phyloP scores from a whole-genome alignment of 1,140 invertebrate species.

The Sminthurinus signatus region DNA sequence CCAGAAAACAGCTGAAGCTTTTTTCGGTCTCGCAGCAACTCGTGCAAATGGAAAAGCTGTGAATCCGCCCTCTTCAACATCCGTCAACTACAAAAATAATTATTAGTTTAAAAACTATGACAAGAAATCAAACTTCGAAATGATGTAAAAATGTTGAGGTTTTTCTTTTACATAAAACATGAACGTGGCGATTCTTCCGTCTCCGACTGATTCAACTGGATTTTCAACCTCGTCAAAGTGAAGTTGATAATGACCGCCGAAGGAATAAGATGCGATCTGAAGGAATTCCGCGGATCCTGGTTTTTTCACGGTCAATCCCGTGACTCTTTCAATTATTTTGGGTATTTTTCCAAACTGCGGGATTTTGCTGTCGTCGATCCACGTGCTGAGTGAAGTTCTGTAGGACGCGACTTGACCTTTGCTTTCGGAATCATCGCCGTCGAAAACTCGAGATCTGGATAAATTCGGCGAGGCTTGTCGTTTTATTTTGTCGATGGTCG shows the following conservation, averaged over 20 bases:
- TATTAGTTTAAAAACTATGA: background rate
- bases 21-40: background rate
- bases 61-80: slow-evolving; percentile 1
- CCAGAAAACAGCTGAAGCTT: slow-evolving; percentile 14
- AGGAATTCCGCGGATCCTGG: slow-evolving; percentile 10
- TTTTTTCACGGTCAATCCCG: slow-evolving; percentile 5
- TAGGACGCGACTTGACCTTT: background rate
- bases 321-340: slow-evolving; percentile 24
- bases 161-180: slow-evolving; percentile 20
- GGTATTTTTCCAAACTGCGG: background rate
- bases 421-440: background rate
- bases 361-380: background rate
- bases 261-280: slow-evolving; percentile 5
- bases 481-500: slow-evolving; percentile 1
- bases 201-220: background rate
- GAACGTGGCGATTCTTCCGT: slow-evolving; percentile 14
- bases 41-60: slow-evolving; percentile 3
- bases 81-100: background rate
- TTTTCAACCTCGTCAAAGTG: slow-evolving; percentile 21
- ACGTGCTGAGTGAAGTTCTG: background rate
- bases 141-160: background rate
- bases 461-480: background rate
- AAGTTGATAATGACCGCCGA: slow-evolving; percentile 3
- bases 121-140: background rate
- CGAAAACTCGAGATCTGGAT: background rate